Evolutionary conservation across 37 sponge, comb jelly and placozoan species (phyloP).

Genomic region (Corticium candelabrum): DNA sequence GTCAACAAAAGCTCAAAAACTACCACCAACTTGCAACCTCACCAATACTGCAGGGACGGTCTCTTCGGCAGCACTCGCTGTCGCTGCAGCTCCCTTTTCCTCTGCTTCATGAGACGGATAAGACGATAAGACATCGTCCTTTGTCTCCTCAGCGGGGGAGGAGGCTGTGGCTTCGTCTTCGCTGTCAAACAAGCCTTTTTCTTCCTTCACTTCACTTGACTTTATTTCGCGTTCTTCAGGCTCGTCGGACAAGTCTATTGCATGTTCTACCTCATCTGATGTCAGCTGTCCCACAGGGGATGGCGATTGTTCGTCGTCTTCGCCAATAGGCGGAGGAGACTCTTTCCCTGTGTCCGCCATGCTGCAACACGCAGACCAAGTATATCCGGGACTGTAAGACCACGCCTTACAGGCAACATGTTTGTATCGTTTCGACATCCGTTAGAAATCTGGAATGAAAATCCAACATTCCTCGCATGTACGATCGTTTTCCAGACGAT

Average conservation of each 20-base stretch:
- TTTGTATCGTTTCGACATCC: constrained; percentile 15
- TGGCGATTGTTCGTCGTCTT: constrained; percentile 2
- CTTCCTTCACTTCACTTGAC: background rate
- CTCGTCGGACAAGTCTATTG: too few species aligned
- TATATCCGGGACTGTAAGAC: background rate
- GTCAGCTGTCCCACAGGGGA: too few species aligned
- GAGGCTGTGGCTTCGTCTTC: background rate
- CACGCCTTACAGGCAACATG: background rate
- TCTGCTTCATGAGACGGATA: too few species aligned
- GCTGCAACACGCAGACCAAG: background rate
- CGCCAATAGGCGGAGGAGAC: background rate
- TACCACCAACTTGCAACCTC: too few species aligned
- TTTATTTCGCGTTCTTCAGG: background rate
- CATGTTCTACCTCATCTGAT: too few species aligned
- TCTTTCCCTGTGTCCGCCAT: background rate
- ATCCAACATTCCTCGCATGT: constrained; percentile 12
- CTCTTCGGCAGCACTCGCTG: too few species aligned
- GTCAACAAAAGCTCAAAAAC: too few species aligned
- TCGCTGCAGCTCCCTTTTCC: too few species aligned
- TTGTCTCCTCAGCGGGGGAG: too few species aligned
- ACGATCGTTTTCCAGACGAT: background rate
- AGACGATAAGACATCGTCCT: too few species aligned
- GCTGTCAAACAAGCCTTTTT: background rate
- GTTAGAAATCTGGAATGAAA: constrained; percentile 27
- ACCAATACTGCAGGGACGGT: too few species aligned